phyloP scores from a whole-genome alignment of 2,113 vertebrate species.

The Semnornis frantzii region DNA sequence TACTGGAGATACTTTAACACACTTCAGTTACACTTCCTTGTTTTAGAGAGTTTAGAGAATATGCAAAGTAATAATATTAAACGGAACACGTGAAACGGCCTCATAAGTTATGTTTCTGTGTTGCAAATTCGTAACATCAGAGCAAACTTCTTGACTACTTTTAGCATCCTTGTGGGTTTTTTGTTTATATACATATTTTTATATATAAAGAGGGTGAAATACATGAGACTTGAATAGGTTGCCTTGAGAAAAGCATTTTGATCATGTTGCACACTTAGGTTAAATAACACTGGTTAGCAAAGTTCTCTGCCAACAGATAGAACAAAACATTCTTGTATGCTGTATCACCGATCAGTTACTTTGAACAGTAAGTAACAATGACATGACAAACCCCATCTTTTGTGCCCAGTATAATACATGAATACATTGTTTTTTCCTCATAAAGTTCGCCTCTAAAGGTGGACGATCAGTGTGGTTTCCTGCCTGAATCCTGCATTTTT shows the following conservation, averaged over 20 bases:
- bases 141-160: neutral
- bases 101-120: neutral
- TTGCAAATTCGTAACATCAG: neutral
- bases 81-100: neutral
- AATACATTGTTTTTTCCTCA: neutral
- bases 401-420: neutral
- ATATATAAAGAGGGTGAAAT: neutral
- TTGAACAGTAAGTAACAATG: neutral
- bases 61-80: constrained; percentile 15
- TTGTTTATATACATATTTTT: no score
- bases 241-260: neutral
- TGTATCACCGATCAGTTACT: neutral
- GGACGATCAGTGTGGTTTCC: neutral
- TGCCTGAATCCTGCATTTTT: neutral
- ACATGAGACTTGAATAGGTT: neutral
- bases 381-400: neutral
- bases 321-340: neutral
- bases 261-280: neutral
- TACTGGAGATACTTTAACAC: neutral
- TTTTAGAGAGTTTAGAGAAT: constrained; percentile 3
- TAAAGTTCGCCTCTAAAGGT: neutral
- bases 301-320: neutral
- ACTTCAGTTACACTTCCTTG: neutral
- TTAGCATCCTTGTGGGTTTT: neutral
- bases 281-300: neutral